A percentile compares a stretch with the other conserved stretches of the same genome.
These are phyloP conservation scores for Capromys pilorides DNA, from an alignment of 2,797 vertebrate species.

Conservation along the genomic window DNA sequence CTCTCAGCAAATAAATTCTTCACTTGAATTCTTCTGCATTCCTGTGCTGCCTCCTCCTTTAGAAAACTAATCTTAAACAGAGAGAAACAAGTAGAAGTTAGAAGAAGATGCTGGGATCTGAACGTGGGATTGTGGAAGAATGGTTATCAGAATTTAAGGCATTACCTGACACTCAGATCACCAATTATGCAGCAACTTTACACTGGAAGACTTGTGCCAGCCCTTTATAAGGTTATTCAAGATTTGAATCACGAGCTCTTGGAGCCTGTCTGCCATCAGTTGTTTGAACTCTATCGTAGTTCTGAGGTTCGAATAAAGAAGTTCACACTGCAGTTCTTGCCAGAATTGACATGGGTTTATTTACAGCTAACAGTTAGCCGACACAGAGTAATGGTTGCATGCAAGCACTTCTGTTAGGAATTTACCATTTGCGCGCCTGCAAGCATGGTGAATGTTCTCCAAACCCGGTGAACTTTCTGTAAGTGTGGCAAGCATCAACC, in stretches of 20 bases:
- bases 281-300: slow-evolving; percentile 97
- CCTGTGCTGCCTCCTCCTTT: no score
- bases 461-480: no score
- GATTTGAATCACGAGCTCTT: slow-evolving; percentile 96
- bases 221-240: slow-evolving; percentile 97
- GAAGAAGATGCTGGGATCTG: no score
- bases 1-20: no score
- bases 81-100: no score
- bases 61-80: no score
- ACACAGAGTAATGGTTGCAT: slow-evolving; percentile 97
- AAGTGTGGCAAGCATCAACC: no score
- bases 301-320: slow-evolving; percentile 94
- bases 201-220: slow-evolving; percentile 95
- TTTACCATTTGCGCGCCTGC: slow-evolving; percentile 92
- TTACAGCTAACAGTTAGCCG: slow-evolving; percentile 94
- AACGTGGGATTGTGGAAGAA: no score
- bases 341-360: slow-evolving; percentile 97
- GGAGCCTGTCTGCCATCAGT: slow-evolving; percentile 98
- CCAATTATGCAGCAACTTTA: slow-evolving; percentile 94
- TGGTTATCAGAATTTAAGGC: slow-evolving; percentile 85
- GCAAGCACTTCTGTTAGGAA: slow-evolving; percentile 96
- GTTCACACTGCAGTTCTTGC: slow-evolving; percentile 97
- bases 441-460: no score
- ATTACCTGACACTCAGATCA: slow-evolving; percentile 96
- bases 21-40: no score